Evolutionary conservation across 2,888 invertebrate species (phyloP), one percentile per base, ranked within the genome.

Genomic region (Petrolisthes cinctipes): DNA sequence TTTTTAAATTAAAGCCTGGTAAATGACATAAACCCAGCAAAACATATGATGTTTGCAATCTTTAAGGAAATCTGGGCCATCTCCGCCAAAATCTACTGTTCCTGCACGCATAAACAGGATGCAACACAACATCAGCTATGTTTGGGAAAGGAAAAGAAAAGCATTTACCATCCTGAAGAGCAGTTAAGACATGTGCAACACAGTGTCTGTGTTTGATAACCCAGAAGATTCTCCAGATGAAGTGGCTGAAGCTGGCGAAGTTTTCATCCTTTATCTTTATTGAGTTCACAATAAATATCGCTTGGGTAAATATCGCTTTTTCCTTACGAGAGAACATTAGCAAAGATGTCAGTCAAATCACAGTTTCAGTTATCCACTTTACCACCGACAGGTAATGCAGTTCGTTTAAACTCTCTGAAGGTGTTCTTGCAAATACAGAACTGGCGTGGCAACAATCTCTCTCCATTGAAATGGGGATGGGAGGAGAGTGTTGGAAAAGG

Each of bases 371-470:
- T 54, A n/a, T 80, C 80, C 80, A 80, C 80, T 14, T 56, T 80
- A 56, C 61, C 81, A 81, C 57, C 57, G 37, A 81, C 81, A 57
- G 20, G 11, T 81, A 61, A 81, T 81, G 81, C 81, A 81, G 61
- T 61, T 81, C 61, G 23, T 81, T 57, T 61, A 23, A 5, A 81
- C 81, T 81, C 81, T 57, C 23, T 57, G 6, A 81, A 20, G 23
- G 61, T 37, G 56, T 81, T 81, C 61, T 7, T 81, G 17, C 81
- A 61, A 57, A 61, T 81, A 7, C 23, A 81, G 4, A 57, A 81
- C 11, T 81, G 81, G 20, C 61, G n/a, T 81, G 81, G 4, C 23
- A 6, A 61, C 20, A 6, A 57, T 61, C 57, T 23, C 82, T 61
- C 51, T 82, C 11, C 75, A 20, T 11, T 6, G n/a, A 23, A 81